Conservation (phyloP, 2,797 vertebrate genomes). For the Sebastes alutus region DNA sequence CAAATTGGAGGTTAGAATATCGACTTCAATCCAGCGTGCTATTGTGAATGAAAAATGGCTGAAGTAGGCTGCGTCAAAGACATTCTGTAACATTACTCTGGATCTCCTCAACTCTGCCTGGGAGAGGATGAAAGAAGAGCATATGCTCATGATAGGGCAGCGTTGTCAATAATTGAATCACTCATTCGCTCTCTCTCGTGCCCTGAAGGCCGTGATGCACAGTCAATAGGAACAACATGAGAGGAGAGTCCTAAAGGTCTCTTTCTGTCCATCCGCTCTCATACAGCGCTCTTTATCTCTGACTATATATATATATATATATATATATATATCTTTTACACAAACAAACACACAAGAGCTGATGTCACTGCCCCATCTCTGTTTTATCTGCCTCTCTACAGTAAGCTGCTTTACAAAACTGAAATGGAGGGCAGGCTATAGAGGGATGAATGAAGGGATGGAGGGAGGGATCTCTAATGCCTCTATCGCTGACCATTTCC, state of each 20-base stretch:
- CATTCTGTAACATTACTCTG: not conserved
- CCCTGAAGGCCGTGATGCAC: slow-evolving; percentile 47
- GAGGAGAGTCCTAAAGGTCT: slow-evolving; percentile 16
- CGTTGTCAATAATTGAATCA: slow-evolving; percentile 74
- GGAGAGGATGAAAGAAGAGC: slow-evolving; percentile 53
- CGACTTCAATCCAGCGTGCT: not conserved
- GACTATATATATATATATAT: slow-evolving; percentile 1
- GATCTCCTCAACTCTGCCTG: slow-evolving; percentile 18
- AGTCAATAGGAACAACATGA: slow-evolving; percentile 54
- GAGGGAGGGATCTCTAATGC: not conserved
- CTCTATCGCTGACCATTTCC: not conserved
- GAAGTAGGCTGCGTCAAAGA: not conserved
- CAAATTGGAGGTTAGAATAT: slow-evolving; percentile 3
- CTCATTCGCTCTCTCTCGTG: slow-evolving; percentile 40
- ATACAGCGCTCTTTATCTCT: not conserved
- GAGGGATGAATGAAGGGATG: slow-evolving; percentile 2
- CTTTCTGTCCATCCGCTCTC: not conserved
- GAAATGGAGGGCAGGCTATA: slow-evolving; percentile 19
- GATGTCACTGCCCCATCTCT: not conserved
- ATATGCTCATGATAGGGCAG: slow-evolving; percentile 58
- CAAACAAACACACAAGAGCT: slow-evolving; percentile 14
- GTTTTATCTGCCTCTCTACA: slow-evolving; percentile 4
- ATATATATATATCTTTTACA: slow-evolving; percentile 4
- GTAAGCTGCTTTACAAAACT: slow-evolving; percentile 50
- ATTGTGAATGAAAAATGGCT: not conserved